Conservation (phyloP, 2,113 vertebrate species). For the Piaya cayana region DNA sequence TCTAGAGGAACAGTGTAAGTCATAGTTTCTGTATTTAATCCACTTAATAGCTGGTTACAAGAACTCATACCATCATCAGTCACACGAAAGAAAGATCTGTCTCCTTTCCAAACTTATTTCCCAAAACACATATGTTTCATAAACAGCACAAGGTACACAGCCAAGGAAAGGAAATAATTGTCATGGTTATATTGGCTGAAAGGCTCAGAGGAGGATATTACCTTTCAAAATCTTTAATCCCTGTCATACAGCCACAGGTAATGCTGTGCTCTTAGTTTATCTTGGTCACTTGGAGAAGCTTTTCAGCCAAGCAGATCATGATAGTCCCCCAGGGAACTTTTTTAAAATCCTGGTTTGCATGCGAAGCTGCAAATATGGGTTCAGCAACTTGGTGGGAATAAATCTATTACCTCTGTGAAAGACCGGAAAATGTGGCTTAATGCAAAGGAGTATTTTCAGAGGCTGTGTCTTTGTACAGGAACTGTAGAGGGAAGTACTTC, state of each 20-base stretch:
- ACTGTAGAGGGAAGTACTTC: neutral
- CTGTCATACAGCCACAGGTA: rapidly evolving
- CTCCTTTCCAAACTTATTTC: constrained; percentile 11
- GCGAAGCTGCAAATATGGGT: neutral
- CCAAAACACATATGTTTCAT: constrained; percentile 22
- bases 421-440: neutral
- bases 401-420: neutral
- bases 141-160: neutral
- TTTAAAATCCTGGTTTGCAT: neutral
- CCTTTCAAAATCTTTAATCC: constrained; percentile 38
- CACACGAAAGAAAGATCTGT: neutral
- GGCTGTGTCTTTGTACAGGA: rapidly evolving
- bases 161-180: constrained; percentile 27
- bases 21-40: constrained; percentile 35
- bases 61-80: constrained; percentile 19
- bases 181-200: neutral
- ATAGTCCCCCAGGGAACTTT: neutral
- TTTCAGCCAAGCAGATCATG: neutral
- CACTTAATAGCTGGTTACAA: constrained; percentile 18
- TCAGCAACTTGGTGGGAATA: neutral
- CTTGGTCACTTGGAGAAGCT: neutral
- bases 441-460: rapidly evolving
- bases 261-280: neutral
- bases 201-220: constrained; percentile 47
- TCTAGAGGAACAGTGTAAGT: neutral